Percentiles rank a stretch among this genome's conserved stretches.
Conservation (phyloP, 2,113 vertebrate genomes). For the Thamnophis sirtalis region DNA sequence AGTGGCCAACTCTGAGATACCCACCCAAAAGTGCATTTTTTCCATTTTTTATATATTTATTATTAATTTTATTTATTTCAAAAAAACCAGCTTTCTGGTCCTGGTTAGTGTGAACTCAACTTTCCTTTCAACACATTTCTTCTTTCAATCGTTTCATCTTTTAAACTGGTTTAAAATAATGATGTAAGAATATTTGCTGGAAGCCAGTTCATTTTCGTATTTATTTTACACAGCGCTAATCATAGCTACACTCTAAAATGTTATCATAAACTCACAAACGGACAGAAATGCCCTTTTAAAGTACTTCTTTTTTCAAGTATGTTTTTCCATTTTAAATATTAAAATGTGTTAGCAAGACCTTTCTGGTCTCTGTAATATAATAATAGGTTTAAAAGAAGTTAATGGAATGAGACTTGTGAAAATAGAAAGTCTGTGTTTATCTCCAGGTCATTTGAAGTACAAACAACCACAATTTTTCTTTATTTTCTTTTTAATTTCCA, state of each 20-base stretch:
- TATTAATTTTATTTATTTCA: not conserved
- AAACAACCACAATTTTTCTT: slow-evolving; percentile 46
- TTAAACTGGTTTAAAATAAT: not conserved
- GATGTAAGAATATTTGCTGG: not conserved
- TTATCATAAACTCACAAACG: not conserved
- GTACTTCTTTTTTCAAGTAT: not conserved
- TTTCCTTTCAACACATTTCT: not conserved
- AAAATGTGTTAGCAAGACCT: not conserved
- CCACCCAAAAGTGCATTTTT: not conserved
- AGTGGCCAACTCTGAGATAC: not conserved
- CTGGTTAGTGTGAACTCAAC: not conserved
- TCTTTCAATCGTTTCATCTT: not conserved
- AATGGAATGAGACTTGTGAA: slow-evolving; percentile 53
- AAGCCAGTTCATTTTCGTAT: not conserved
- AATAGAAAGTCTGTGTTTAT: slow-evolving; percentile 62
- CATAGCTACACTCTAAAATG: not conserved
- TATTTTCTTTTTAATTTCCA: not conserved
- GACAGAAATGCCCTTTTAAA: not conserved
- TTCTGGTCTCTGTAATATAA: not conserved
- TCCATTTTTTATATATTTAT: not conserved
- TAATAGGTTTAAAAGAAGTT: slow-evolving; percentile 43
- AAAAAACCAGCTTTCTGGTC: not conserved
- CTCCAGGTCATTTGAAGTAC: slow-evolving; percentile 54
- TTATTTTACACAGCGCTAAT: not conserved
- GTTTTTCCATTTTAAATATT: not conserved